These are phyloP conservation scores for Myripristis jacobus DNA, from an alignment of 2,797 vertebrate species.

Conservation along the genomic window DNA sequence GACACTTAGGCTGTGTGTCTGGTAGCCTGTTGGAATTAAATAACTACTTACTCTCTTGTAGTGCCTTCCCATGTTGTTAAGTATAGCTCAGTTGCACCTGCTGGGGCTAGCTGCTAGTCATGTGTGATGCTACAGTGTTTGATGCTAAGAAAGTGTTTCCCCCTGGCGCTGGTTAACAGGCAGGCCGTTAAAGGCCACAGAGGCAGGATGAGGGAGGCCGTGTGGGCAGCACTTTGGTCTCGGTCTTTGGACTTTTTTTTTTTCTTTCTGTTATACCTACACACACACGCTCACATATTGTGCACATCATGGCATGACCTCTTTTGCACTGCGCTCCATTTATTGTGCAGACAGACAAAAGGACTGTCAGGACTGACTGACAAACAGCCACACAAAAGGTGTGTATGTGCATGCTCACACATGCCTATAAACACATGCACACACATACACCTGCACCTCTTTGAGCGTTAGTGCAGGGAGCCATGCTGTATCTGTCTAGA, in stretches of 20 bases:
- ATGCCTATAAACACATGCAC: neutral
- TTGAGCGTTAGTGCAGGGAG: neutral
- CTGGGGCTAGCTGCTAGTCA: constrained; percentile 40
- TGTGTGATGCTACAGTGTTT: constrained; percentile 15
- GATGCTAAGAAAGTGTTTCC: constrained; percentile 58
- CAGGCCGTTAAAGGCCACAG: constrained; percentile 49
- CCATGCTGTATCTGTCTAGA: neutral
- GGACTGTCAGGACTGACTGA: constrained; percentile 25
- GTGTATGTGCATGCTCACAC: constrained; percentile 1
- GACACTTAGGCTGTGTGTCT: constrained; percentile 31
- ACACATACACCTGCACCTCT: constrained; percentile 7
- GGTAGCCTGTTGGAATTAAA: constrained; percentile 49
- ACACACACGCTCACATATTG: constrained; percentile 33
- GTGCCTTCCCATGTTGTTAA: constrained; percentile 27
- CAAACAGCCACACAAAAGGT: constrained; percentile 16
- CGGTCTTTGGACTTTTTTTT: constrained; percentile 50
- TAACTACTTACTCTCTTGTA: constrained; percentile 37
- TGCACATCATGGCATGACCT: constrained; percentile 30
- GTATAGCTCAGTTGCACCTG: constrained; percentile 26
- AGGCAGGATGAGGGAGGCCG: constrained; percentile 50
- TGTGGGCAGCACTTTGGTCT: constrained; percentile 68
- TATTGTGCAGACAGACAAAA: constrained; percentile 25
- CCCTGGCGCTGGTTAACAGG: constrained; percentile 48
- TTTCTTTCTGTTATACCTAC: constrained; percentile 48
- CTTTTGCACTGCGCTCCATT: constrained; percentile 47